A percentile compares a stretch with the other conserved stretches of the same genome.
Conservation (phyloP, 2,113 vertebrate genomes). For the Thunnus maccoyii region DNA sequence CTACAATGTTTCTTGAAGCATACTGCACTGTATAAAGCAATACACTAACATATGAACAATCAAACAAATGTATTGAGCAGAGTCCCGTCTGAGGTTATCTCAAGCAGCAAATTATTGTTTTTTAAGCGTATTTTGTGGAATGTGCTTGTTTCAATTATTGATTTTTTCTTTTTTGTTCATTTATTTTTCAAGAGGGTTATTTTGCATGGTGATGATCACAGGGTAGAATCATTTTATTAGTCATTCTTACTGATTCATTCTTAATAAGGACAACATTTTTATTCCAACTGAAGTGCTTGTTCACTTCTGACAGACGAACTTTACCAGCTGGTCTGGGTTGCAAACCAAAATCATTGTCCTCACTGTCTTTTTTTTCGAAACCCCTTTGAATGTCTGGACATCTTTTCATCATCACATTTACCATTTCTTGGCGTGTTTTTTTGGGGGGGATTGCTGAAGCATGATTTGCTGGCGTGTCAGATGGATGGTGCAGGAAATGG, state of each 20-base stretch:
- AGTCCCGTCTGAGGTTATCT: background rate
- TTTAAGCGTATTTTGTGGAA: slow-evolving; percentile 6
- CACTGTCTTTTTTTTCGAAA: slow-evolving; percentile 24
- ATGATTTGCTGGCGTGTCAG: slow-evolving; percentile 71
- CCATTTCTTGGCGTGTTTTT: slow-evolving; percentile 57
- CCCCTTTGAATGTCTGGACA: slow-evolving; percentile 25
- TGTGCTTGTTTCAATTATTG: slow-evolving; percentile 2
- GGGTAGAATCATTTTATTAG: background rate
- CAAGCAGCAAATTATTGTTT: background rate
- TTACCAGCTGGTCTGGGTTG: background rate
- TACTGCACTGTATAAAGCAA: background rate
- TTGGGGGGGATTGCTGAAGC: slow-evolving; percentile 51
- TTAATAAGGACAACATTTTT: slow-evolving; percentile 2
- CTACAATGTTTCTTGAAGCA: background rate
- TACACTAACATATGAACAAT: background rate
- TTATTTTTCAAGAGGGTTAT: background rate
- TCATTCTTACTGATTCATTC: background rate
- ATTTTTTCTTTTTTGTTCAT: slow-evolving; percentile 2
- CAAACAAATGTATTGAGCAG: background rate
- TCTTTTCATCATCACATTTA: slow-evolving; percentile 44
- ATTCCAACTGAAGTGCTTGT: background rate
- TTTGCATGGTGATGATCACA: background rate
- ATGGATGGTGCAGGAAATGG: slow-evolving; percentile 74
- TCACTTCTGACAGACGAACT: background rate
- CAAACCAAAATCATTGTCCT: slow-evolving; percentile 14